Conservation (phyloP, 2,797 vertebrate genomes). For the Pyrrhura leucotis region DNA sequence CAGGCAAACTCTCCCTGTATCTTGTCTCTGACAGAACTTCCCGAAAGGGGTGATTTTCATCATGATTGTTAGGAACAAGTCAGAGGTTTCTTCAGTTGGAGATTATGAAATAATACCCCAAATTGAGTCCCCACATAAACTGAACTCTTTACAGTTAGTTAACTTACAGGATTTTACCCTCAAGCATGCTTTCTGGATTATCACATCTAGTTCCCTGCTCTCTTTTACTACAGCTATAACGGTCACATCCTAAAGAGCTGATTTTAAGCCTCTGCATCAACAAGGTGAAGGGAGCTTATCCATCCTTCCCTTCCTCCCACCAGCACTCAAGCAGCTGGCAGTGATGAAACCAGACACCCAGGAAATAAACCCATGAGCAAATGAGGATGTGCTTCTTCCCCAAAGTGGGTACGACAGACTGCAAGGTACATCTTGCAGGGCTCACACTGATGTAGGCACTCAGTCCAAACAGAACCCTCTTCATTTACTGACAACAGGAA, state of each 20-base stretch:
- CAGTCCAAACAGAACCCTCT: not conserved
- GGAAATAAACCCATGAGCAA: not conserved
- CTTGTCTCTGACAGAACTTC: not conserved
- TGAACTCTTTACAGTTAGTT: not conserved
- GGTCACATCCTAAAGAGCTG: not conserved
- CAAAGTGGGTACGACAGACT: rapidly evolving
- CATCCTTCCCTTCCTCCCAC: not conserved
- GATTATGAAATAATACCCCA: slow-evolving; percentile 28
- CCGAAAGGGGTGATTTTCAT: slow-evolving; percentile 19
- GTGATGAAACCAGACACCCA: rapidly evolving
- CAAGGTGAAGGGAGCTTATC: not conserved
- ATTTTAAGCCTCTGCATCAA: not conserved
- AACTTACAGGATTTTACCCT: not conserved
- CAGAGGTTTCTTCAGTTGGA: not conserved
- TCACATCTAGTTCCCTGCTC: not conserved
- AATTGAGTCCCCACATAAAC: not conserved
- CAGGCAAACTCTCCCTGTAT: not conserved
- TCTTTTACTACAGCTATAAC: not conserved
- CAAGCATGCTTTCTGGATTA: not conserved
- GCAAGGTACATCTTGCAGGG: rapidly evolving
- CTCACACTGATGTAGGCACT: rapidly evolving
- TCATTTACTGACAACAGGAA: rapidly evolving
- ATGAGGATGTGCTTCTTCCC: not conserved
- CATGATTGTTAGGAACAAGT: not conserved
- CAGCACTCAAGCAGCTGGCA: not conserved